These are phyloP conservation scores for Hydroisotoma schaefferi DNA, from an alignment of 2,888 invertebrate genomes.

Conservation along the genomic window DNA sequence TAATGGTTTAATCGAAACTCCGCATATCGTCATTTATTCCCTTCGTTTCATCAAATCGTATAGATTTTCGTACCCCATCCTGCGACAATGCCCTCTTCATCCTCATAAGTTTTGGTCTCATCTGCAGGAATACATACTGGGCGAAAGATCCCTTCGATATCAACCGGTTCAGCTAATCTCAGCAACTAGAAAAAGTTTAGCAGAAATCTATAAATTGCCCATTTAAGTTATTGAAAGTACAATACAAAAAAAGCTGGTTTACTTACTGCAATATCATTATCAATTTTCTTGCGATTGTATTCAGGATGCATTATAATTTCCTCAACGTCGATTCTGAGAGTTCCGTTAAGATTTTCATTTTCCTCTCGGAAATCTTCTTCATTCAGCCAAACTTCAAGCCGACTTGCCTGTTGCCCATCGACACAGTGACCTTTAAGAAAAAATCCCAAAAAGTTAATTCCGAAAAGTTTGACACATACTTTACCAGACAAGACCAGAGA, in stretches of 20 bases:
- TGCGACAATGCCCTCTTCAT: conserved; percentile 25
- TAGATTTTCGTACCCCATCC: conserved; percentile 10
- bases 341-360: conserved; percentile 8
- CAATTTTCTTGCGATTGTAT: conserved; percentile 27
- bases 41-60: background rate
- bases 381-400: conserved; percentile 32
- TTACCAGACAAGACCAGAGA: background rate
- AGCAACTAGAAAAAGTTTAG: conserved; percentile 13
- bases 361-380: conserved; percentile 22
- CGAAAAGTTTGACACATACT: background rate
- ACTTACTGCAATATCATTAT: conserved; percentile 35
- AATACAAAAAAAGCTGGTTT: background rate
- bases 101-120: conserved; percentile 24
- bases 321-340: conserved; percentile 19
- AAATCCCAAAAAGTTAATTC: background rate
- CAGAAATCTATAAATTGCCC: background rate
- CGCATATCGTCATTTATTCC: background rate
- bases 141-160: conserved; percentile 3
- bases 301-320: conserved; percentile 30
- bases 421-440: conserved; percentile 20
- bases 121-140: conserved; percentile 26
- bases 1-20: background rate
- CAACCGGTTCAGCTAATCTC: conserved; percentile 21
- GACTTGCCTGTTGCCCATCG: conserved; percentile 21
- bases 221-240: background rate